phyloP scores from a whole-genome alignment of 2,888 invertebrate species.

The Falcaria lacertinaria region DNA sequence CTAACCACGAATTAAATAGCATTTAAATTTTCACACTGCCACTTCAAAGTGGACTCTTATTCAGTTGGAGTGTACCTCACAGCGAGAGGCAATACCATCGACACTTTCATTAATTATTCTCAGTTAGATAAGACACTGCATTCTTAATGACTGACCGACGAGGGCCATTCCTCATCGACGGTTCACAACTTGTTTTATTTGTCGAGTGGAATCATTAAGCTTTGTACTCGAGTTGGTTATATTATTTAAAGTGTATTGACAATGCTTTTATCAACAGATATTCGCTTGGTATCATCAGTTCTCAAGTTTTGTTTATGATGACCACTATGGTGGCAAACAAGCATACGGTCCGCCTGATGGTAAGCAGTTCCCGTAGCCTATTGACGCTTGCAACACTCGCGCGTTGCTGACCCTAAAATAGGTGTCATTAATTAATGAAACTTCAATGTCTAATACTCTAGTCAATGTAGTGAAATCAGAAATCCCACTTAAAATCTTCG shows the following conservation, averaged over 20 bases:
- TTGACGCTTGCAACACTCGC: too few relatives aligned
- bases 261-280: constrained; percentile 4
- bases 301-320: constrained; percentile 2
- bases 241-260: constrained; percentile 20
- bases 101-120: constrained; percentile 77
- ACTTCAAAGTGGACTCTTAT: too few relatives aligned
- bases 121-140: constrained; percentile 76
- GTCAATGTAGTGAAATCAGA: too few relatives aligned
- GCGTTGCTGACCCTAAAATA: too few relatives aligned
- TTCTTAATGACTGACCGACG: constrained; percentile 67
- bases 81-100: constrained; percentile 63
- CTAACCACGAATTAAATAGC: constrained; percentile 5
- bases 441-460: too few relatives aligned
- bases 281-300: constrained; percentile 13
- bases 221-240: constrained; percentile 31
- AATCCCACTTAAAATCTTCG: too few relatives aligned
- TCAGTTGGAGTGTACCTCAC: constrained; percentile 36
- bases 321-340: too few relatives aligned
- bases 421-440: too few relatives aligned
- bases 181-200: constrained; percentile 55
- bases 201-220: constrained; percentile 53
- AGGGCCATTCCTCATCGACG: constrained; percentile 67
- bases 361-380: too few relatives aligned
- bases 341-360: too few relatives aligned
- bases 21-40: too few relatives aligned